Conservation (phyloP, 2,113 vertebrate genomes). For the Motacilla alba region DNA sequence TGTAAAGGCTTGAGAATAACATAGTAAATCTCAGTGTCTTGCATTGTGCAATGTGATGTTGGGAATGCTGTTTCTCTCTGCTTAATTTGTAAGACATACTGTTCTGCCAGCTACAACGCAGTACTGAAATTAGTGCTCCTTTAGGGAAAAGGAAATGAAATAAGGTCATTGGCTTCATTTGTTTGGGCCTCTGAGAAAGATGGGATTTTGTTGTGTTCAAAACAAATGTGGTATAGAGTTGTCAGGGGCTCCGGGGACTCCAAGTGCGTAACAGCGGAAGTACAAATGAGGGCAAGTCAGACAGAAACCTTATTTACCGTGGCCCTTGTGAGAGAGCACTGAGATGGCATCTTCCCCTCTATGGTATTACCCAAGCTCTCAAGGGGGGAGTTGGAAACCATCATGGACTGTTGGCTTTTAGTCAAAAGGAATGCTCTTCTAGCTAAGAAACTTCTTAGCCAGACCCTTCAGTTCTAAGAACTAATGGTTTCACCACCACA, state of each 20-base stretch:
- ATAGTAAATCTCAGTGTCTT: not conserved
- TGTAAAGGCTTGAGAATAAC: not conserved
- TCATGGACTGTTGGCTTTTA: not conserved
- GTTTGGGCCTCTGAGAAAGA: not conserved
- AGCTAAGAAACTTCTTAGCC: not conserved
- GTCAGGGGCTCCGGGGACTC: not conserved
- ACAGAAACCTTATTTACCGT: not conserved
- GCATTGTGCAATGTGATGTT: not conserved
- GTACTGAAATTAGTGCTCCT: not conserved
- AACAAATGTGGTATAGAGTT: not conserved
- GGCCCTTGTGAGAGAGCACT: not conserved
- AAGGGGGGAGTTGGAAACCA: not conserved
- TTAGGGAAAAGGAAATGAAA: not conserved
- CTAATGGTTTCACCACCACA: not conserved
- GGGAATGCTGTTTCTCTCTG: not conserved
- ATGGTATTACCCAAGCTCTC: not conserved
- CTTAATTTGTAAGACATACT: not conserved
- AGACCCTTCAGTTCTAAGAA: not conserved
- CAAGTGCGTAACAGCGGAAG: fast-evolving
- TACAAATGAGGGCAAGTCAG: not conserved
- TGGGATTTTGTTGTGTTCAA: not conserved
- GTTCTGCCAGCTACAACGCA: not conserved
- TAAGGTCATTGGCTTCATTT: not conserved
- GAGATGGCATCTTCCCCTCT: fast-evolving
- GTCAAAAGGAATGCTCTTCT: not conserved